Evolutionary conservation across 2,113 vertebrate genomes (phyloP).

Genomic region (Cathartes aura): DNA sequence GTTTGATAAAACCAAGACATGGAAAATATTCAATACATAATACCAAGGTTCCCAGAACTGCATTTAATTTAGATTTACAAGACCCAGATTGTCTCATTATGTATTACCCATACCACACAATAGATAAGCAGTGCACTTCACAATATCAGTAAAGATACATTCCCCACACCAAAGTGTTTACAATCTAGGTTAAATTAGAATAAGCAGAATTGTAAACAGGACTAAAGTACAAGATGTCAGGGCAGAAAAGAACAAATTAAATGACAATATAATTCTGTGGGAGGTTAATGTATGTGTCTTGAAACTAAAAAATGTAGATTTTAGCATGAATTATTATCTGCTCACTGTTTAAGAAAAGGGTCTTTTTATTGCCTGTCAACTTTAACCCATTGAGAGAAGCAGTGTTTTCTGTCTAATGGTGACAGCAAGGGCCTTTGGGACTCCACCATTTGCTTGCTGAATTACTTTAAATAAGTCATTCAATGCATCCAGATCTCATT

Average conservation of each 20-base stretch:
- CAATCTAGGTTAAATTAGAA: background rate
- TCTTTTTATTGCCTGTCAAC: background rate
- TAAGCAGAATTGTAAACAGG: background rate
- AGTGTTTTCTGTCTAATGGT: background rate
- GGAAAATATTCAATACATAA: slow-evolving; percentile 37
- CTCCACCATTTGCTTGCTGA: background rate
- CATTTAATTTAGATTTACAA: slow-evolving; percentile 20
- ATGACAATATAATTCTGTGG: background rate
- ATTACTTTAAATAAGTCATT: background rate
- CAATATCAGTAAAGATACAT: background rate
- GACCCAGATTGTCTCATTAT: background rate
- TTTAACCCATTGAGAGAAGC: background rate
- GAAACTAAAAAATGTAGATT: background rate
- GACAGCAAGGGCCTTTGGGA: background rate
- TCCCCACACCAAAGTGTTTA: background rate
- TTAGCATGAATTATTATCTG: background rate
- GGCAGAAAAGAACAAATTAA: background rate
- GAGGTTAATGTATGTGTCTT: background rate
- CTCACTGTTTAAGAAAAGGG: background rate
- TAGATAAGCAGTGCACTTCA: background rate
- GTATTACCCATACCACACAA: background rate
- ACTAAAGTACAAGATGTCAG: background rate
- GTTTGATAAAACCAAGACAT: background rate
- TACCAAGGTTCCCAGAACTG: slow-evolving; percentile 1
- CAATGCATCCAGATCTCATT: background rate